Conservation (phyloP, 2,113 vertebrate species). For the Acanthochromis polyacanthus region DNA sequence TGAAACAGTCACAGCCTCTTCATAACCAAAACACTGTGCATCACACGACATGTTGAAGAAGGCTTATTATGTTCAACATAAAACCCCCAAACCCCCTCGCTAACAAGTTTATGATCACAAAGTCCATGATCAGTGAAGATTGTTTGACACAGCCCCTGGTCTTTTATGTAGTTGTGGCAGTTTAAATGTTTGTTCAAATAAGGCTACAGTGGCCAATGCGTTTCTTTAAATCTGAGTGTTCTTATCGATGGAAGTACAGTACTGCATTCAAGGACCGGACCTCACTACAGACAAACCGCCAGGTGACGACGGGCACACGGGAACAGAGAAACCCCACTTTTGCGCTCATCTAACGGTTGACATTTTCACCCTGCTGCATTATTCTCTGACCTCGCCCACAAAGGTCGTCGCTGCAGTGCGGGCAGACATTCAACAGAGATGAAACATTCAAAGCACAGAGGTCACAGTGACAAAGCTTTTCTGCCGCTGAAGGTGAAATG, state of each 20-base stretch:
- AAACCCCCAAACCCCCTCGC: conserved; percentile 1
- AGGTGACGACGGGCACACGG: background rate
- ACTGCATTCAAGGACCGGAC: background rate
- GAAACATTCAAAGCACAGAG: conserved; percentile 20
- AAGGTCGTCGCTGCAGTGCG: conserved; percentile 6
- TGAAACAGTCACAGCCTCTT: conserved; percentile 49
- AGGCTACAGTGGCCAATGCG: background rate
- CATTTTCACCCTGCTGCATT: conserved; percentile 10
- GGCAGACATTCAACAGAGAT: conserved; percentile 21
- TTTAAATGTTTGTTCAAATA: conserved; percentile 54
- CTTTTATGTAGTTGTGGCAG: conserved; percentile 1
- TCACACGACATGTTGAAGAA: conserved; percentile 5
- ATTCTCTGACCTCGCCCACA: background rate
- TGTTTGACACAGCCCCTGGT: background rate
- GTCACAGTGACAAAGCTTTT: conserved; percentile 14
- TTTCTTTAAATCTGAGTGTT: background rate
- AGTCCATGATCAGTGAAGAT: background rate
- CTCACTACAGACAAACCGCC: background rate
- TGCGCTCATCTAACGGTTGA: background rate
- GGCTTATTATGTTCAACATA: conserved; percentile 37
- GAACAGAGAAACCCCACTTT: conserved; percentile 5
- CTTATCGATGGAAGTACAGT: background rate
- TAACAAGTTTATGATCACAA: background rate
- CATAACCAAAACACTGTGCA: conserved; percentile 7
- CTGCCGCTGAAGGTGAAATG: background rate